Percentiles rank a stretch among this genome's conserved stretches.
These are phyloP conservation scores for Polyommatus icarus DNA, from an alignment of 2,888 invertebrate genomes.

Conservation along the genomic window DNA sequence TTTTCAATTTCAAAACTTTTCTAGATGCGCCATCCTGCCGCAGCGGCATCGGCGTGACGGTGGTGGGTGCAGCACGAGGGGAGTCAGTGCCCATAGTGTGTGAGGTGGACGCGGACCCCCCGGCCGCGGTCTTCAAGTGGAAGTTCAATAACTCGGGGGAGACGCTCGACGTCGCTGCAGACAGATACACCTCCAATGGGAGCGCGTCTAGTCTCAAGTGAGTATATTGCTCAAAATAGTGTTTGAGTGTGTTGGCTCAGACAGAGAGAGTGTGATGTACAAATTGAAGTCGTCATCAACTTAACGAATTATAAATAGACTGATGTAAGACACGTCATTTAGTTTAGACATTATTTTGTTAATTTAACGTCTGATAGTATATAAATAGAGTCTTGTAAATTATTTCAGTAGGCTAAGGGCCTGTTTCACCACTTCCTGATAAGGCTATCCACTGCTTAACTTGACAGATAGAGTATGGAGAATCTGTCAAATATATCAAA, in stretches of 20 bases:
- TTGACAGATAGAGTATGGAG: too few species aligned
- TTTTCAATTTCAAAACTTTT: neutral
- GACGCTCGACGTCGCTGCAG: slow-evolving; percentile 89
- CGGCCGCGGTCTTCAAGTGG: slow-evolving; percentile 94
- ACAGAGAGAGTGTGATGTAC: neutral
- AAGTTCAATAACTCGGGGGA: slow-evolving; percentile 97
- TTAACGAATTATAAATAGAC: neutral
- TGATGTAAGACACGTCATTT: too few species aligned
- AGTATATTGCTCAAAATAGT: slow-evolving; percentile 36
- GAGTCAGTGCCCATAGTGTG: slow-evolving; percentile 93
- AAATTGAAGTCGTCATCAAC: neutral
- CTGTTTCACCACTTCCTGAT: too few species aligned
- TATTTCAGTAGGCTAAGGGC: too few species aligned
- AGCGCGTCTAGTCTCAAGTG: slow-evolving; percentile 85
- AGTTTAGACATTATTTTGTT: too few species aligned
- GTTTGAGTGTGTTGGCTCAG: neutral
- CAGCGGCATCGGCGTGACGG: slow-evolving; percentile 84
- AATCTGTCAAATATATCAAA: too few species aligned
- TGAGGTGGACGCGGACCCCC: slow-evolving; percentile 95
- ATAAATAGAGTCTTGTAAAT: too few species aligned
- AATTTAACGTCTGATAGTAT: too few species aligned
- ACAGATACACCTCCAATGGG: slow-evolving; percentile 89
- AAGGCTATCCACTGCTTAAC: too few species aligned
- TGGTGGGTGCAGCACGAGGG: slow-evolving; percentile 93
- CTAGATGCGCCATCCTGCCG: slow-evolving; percentile 91